Base-by-base conservation (phyloP, 2,113 vertebrate species). In the Tachysurus fulvidraco region DNA sequence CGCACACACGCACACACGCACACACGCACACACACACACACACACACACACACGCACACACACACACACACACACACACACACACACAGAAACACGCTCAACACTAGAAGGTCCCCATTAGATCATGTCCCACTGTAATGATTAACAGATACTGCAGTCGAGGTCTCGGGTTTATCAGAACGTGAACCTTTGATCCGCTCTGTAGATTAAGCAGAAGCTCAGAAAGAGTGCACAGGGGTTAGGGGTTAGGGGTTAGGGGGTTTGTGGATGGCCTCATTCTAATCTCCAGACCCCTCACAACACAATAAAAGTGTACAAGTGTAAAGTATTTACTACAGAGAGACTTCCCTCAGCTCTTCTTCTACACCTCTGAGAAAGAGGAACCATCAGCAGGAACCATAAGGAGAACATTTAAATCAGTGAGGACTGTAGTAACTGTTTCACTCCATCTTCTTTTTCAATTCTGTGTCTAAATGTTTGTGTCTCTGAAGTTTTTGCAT, bases 131-230 rank as follows among this genome's bases (percentile, higher is more conserved):
- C 25, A 0, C 41, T 82, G 59, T 44, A 82, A 82, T 82, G 41
- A 82, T 82, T 82, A 82, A 62, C 81, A 82, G 81, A 65, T 64
- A 44, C 60, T 82, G 30, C 81, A 65, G 60, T 82, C 25, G 44
- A 36, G 81, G 60, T 82, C 81, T 82, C 55, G 21, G 36, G 78
- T 81, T 65, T 81, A 62, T 81, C 80, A 60, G 80, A 60, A 81
- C 36, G 8, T 82, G 81, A 82, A 60, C 81, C 44, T 82, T 82
- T 82, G 81, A 82, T 64, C 81, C 13, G 5, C 44, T 65, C 59
- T 82, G 44, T 82, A 82, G 81, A 82, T 82, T 82, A 28, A 16
- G 81, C 60, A 65, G 60, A 21, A 52, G 59, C 81, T 50, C 44
- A 2, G 54, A 50, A 60, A 30, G 60, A 65, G 44, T 82, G 81